Percentiles rank a stretch among this genome's conserved stretches.
Conservation (phyloP, 2,113 vertebrate species). For the Lethenteron reissneri region DNA sequence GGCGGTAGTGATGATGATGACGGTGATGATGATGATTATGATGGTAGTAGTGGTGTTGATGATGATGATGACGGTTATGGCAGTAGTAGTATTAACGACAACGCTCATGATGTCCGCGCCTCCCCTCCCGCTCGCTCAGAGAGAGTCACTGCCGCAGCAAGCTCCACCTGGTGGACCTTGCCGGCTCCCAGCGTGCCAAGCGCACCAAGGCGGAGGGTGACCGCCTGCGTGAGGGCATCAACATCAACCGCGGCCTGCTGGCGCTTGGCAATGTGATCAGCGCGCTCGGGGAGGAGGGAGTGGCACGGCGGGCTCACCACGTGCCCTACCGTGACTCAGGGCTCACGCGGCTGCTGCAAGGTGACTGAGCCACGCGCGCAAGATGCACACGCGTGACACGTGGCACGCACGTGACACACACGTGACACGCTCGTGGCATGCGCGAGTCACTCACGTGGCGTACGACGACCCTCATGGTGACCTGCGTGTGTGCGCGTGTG, state of each 20-base stretch:
- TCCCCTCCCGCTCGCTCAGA: no score
- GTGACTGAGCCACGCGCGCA: not conserved
- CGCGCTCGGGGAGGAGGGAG: conserved; percentile 60
- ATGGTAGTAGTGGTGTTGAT: no score
- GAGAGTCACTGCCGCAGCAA: conserved; percentile 19
- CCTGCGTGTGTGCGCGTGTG: conserved; percentile 23
- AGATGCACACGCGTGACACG: not conserved
- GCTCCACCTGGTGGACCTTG: conserved; percentile 86
- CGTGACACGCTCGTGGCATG: no score
- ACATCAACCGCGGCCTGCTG: conserved; percentile 81
- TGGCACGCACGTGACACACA: no score
- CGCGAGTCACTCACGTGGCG: not conserved
- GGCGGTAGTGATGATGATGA: no score
- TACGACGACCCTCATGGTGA: conserved; percentile 82
- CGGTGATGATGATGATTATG: no score
- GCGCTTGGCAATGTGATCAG: conserved; percentile 84
- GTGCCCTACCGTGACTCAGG: conserved; percentile 92
- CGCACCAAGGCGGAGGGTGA: conserved; percentile 71
- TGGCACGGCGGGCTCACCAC: conserved; percentile 42
- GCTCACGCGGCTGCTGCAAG: conserved; percentile 20
- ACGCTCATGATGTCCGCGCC: no score
- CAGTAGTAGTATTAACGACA: no score
- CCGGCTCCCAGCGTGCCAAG: conserved; percentile 68
- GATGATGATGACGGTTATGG: no score
- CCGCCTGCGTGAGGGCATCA: conserved; percentile 77